These are phyloP conservation scores for Tachypleus tridentatus DNA, from an alignment of 1,140 invertebrate genomes.

Conservation along the genomic window DNA sequence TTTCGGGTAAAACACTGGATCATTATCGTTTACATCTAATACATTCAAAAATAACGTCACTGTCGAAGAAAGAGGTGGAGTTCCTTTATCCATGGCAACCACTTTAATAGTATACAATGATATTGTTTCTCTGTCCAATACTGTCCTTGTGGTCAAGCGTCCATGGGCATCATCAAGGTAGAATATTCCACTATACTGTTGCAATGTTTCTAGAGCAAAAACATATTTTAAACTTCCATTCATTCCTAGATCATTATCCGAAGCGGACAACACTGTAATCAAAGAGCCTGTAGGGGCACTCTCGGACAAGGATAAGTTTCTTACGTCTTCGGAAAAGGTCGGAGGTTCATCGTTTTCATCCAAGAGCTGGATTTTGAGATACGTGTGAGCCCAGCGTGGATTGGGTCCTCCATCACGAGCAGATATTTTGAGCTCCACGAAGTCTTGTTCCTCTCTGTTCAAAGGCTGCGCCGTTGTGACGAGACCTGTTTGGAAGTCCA, in stretches of 20 bases:
- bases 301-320: constrained; percentile 65
- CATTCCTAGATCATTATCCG: constrained; percentile 82
- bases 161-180: constrained; percentile 69
- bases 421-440: constrained; percentile 63
- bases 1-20: constrained; percentile 72
- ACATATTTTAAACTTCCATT: constrained; percentile 61
- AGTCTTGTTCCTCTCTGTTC: constrained; percentile 66
- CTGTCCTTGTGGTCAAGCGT: constrained; percentile 61
- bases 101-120: constrained; percentile 65
- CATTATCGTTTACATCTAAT: constrained; percentile 82
- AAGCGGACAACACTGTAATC: constrained; percentile 67
- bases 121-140: constrained; percentile 69
- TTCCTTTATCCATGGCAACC: constrained; percentile 79
- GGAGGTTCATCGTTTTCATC: constrained; percentile 94
- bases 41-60: constrained; percentile 69
- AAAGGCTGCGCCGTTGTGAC: constrained; percentile 65
- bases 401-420: constrained; percentile 55
- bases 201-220: constrained; percentile 44
- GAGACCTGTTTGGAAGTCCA: constrained; percentile 60
- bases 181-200: constrained; percentile 68
- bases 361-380: constrained; percentile 73
- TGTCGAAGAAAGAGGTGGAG: constrained; percentile 69
- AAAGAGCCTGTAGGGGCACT: constrained; percentile 64
- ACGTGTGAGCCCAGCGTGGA: constrained; percentile 75
- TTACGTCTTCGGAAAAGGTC: constrained; percentile 40